phyloP scores from a whole-genome alignment of 1,140 invertebrate species.

The Conus betulinus region DNA sequence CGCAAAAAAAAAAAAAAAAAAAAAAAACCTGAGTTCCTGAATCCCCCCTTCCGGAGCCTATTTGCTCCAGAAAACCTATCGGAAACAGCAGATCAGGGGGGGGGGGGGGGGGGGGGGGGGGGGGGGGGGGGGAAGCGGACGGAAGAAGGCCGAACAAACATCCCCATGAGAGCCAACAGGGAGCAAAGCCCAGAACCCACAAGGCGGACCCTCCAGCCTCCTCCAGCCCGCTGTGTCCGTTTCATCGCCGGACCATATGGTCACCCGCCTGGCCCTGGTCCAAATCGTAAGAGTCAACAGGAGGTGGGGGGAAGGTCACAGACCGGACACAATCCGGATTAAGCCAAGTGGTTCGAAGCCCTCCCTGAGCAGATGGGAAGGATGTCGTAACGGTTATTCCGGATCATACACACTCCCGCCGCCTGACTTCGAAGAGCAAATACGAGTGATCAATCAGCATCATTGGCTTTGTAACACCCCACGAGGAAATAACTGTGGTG shows the following conservation, averaged over 20 bases:
- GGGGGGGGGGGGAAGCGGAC: background rate
- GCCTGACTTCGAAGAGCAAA: background rate
- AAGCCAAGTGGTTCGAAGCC: no score
- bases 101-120: background rate
- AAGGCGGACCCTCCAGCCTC: no score
- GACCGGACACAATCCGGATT: no score
- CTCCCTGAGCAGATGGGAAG: background rate
- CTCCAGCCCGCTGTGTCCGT: background rate
- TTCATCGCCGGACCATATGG: background rate
- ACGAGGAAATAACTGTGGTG: no score
- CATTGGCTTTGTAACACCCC: background rate
- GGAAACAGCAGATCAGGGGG: background rate
- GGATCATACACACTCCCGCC: background rate
- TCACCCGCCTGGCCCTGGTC: background rate
- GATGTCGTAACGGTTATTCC: background rate
- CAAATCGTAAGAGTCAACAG: background rate
- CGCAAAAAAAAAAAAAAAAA: background rate
- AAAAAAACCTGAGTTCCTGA: background rate
- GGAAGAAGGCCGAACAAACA: background rate
- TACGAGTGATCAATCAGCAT: background rate
- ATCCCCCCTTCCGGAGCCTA: background rate
- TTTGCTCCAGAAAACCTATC: conserved; percentile 7
- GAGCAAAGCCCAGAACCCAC: no score
- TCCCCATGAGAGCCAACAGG: background rate
- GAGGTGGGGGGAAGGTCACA: background rate